Evolutionary conservation across 2,113 vertebrate species (phyloP).

Genomic region (Rhadina sibilatrix): DNA sequence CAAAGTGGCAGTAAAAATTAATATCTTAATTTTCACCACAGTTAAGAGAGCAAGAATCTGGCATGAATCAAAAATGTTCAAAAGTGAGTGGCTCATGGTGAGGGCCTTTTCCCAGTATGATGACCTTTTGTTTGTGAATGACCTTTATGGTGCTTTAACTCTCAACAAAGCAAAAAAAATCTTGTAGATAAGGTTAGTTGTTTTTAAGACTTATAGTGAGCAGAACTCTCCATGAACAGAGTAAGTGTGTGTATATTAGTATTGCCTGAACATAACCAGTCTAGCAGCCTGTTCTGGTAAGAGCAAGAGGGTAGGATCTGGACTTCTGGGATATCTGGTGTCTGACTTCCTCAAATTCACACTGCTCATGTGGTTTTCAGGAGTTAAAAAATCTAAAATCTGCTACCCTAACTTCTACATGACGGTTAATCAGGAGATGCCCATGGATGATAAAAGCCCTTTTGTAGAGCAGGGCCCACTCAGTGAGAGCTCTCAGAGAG

Average conservation of each 20-base stretch:
- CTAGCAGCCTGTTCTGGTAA: neutral
- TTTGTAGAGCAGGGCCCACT: neutral
- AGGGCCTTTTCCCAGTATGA: neutral
- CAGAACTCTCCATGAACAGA: neutral
- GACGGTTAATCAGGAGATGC: neutral
- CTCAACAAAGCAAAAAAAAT: neutral
- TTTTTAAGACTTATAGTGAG: neutral
- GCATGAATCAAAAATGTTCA: neutral
- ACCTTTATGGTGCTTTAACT: neutral
- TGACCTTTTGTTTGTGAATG: neutral
- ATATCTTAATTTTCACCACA: slow-evolving; percentile 3
- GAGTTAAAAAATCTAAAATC: neutral
- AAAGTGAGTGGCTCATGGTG: neutral
- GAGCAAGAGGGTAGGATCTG: neutral
- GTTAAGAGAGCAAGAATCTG: neutral
- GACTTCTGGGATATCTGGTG: fast-evolving
- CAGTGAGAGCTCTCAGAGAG: neutral
- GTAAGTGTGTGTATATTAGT: neutral
- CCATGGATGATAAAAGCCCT: neutral
- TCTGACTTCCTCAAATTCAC: neutral
- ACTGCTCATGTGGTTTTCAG: neutral
- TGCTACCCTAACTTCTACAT: neutral
- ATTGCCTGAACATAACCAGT: neutral
- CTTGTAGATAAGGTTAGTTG: neutral
- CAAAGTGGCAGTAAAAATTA: slow-evolving; percentile 32